Percentiles rank a stretch among this genome's conserved stretches.
phyloP scores from a whole-genome alignment of 2,888 invertebrate genomes.

The Cataglyphis rosenhaueri region DNA sequence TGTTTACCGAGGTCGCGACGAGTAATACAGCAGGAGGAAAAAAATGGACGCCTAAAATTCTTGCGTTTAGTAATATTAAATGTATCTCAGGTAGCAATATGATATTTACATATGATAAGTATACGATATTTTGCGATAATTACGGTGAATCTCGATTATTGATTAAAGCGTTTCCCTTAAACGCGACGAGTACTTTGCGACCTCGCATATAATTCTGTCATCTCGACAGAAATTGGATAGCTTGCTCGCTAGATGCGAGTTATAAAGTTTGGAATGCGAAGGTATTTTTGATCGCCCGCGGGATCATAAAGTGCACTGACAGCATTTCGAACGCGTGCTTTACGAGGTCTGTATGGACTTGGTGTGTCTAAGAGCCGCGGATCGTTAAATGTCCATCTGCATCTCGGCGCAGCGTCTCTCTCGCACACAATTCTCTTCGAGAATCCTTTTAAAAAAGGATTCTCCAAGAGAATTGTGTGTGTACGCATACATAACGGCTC shows the following conservation, averaged over 20 bases:
- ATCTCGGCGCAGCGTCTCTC: constrained; percentile 10
- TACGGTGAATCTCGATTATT: background rate
- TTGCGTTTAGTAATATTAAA: background rate
- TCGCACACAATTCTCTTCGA: background rate
- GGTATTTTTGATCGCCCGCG: constrained; percentile 52
- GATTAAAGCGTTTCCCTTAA: background rate
- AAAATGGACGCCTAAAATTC: background rate
- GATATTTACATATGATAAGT: background rate
- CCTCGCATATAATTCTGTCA: background rate
- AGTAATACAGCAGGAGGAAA: background rate
- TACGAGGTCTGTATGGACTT: constrained; percentile 1
- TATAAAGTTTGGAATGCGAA: constrained; percentile 33
- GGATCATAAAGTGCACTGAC: constrained; percentile 47
- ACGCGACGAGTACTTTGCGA: background rate
- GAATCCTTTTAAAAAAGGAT: background rate
- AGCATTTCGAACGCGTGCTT: constrained; percentile 17
- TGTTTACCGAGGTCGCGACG: constrained; percentile 28
- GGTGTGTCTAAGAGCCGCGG: constrained; percentile 14
- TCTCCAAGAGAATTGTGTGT: no score
- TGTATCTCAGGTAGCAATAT: background rate
- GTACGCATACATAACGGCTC: constrained; percentile 7
- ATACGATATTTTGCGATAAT: background rate
- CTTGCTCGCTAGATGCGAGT: constrained; percentile 14
- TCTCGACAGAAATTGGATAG: constrained; percentile 4
- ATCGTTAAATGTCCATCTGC: constrained; percentile 53